Base-by-base conservation (phyloP, 2,888 invertebrate species). In the Ormyrus nitidulus region DNA sequence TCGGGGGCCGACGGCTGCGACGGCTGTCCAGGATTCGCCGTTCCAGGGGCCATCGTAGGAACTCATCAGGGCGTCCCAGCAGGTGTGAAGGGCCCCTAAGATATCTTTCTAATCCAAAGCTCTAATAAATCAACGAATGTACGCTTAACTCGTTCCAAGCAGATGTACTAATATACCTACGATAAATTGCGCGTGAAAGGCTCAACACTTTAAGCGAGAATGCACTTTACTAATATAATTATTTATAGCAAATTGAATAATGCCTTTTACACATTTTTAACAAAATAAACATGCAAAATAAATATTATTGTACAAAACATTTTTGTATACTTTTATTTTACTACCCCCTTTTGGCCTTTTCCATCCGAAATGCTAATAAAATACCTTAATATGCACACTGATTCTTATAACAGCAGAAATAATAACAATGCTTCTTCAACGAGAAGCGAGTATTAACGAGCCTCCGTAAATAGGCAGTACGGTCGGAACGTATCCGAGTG, bases 1-100 rank as follows among this genome's bases (percentile, higher is more conserved):
- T 93, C 94, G 80, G 93, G 94, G 71, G 93, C 94, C 69, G 93
- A 92, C 0, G 93, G 92, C 81, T 95, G 95, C 84, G 94, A 94
- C n/a, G 95, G 93, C 66, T 95, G 95, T 19, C 61, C 75, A 9
- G 77, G 71, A 46, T 78, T 72, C 1, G 11, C 6, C 2, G n/a
- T 11, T 59, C 48, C 49, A 11, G 49, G 34, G 6, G 70, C 58
- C 62, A 51, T 34, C 81, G 81, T 13, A 73, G 86, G 76, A 83
- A 79, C 70, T 78, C 65, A 80, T 10, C 34, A 48, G 5, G 53
- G n/a, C 13, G 6, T 56, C 13, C 53, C 68, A 68, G 51, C 73
- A 77, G 81, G 81, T 81, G 66, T 75, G 75, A 77, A 64, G 64
- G 53, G 48, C 46, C 49, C 68, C 56, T 68, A 34, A 77, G 6